Base-by-base conservation (phyloP, 35 echinoderm and acorn worm species). In the Heliocidaris tuberculata region DNA sequence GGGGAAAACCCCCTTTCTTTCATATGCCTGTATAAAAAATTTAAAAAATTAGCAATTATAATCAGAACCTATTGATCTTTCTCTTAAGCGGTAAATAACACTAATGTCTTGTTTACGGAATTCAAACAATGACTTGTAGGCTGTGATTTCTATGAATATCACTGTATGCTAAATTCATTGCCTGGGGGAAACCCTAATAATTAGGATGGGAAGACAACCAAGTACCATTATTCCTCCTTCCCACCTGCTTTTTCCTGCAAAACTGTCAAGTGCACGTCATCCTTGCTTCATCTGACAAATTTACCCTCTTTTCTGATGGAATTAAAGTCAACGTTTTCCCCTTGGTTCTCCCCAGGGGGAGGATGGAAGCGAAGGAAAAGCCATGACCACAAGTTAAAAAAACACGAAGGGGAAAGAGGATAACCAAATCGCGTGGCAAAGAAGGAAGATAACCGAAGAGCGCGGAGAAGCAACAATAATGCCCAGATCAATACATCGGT, bases 401-500 rank as follows among this genome's bases (percentile, higher is more conserved):
- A 78, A 78, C 65, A 78, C 4, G 65, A 70, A 24, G 21, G 21
- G 65, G 65, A 78, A 78, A 78, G 65, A 27, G 65, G 65, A 78
- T 78, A 78, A 78, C 65, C 65, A 21, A n/a, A 32, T 89, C 31
- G 87, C 87, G 16, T 9, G 86, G 87, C 16, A 4, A 85, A 85
- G 47, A 89, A 4, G 87, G 47, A 32, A 42, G 87, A 89, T 89
- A n/a, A 89, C 19, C 24, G 87, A 32, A 17, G 87, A 42, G 87
- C 30, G 31, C 87, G 31, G 31, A 42, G 87, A 89, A 89, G 87
- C 87, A 89, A 89, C 87, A 89, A 16, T 89, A 89, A 89, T 89
- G 5, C 87, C 16, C 31, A 48, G 87, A 89, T 89, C 87, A 89
- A 89, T 89, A 89, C 31, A 17, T 24, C 87, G 47, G 65, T 48